Evolutionary conservation across 2,888 invertebrate genomes (phyloP), one percentile per base, ranked within the genome.

Genomic region (Alloscopus bannaensis): DNA sequence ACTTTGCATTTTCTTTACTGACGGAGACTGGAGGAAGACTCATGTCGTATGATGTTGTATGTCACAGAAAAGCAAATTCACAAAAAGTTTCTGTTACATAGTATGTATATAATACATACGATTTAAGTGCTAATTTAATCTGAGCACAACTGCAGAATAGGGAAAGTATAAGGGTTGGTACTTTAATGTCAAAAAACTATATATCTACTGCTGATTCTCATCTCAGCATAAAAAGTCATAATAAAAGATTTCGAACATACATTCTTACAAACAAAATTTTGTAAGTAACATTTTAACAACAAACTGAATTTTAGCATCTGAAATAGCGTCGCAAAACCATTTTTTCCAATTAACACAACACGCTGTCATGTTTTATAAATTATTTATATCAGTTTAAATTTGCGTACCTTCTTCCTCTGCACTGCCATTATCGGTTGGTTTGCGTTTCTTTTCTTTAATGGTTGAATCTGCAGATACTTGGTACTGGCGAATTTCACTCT

Each of bases 401-500:
- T 28, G 26, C 36, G 45, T 29, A 57, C 40, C 57, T 42, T 81
- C 57, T 52, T 76, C 66, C 3, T 29, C 47, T 1, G 8, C 59
- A 52, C 40, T 24, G 18, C 29, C 60, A 22, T 36, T 29, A 20
- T 60, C 65, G n/a, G 31, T 20, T 22, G 40, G 24, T 57, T 65
- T 91, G 22, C 93, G 89, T 87, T 93, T 93, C 80, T 88, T 89
- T 83, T 90, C 90, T 24, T 92, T 92, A 47, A 97, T 88, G 0
- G 96, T 96, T 55, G 94, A 94, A 89, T 98, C 98, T 0, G 92
- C 93, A 2, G 93, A 94, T 8, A 91, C 90, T 57, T 93, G 92
- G 89, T 97, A 97, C 45, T 94, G 92, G 85, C 93, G 91, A 65
- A 95, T 92, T 90, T 97, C 95, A 86, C 96, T 94, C 87, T 81